Evolutionary conservation across 2,113 vertebrate species (phyloP).

Genomic region (human (Homo sapiens)): GRCh38 chr9:113184501-113185000

Average conservation of each 20-base stretch:
- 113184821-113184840: constrained; percentile 35
- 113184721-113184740: constrained; percentile 92
- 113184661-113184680: neutral
- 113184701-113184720: constrained; percentile 95
- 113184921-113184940: neutral
- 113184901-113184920: neutral
- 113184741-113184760: constrained; percentile 96
- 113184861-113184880: neutral
- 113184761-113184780: constrained; percentile 97
- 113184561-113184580: neutral
- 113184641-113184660: neutral
- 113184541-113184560: constrained; percentile 8
- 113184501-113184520: neutral
- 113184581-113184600: neutral
- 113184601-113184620: neutral
- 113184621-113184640: neutral
- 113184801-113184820: constrained; percentile 81
- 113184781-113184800: constrained; percentile 92
- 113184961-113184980: neutral
- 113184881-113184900: constrained; percentile 3
- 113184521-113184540: neutral
- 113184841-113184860: neutral
- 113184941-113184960: neutral
- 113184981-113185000: neutral
- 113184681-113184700: constrained; percentile 87